phyloP scores from a whole-genome alignment of 2,797 vertebrate genomes.

The Leptoclinus maculatus region DNA sequence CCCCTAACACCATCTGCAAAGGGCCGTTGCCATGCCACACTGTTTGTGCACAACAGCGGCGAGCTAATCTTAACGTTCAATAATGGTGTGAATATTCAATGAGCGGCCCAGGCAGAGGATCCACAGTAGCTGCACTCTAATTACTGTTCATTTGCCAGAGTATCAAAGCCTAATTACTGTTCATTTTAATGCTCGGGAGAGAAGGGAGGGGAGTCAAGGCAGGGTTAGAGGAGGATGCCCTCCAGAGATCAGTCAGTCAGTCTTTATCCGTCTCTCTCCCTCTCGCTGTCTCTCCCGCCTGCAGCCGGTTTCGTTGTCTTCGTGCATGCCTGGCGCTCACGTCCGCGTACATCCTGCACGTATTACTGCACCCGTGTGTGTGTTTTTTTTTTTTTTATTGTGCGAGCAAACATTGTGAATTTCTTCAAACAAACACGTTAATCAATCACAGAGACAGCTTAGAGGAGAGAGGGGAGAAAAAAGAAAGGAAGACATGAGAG shows the following conservation, averaged over 20 bases:
- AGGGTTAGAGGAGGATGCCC: constrained; percentile 93
- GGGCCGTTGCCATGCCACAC: constrained; percentile 86
- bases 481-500: constrained; percentile 64
- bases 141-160: constrained; percentile 99
- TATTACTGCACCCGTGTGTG: constrained; percentile 40
- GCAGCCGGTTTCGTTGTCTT: constrained; percentile 90
- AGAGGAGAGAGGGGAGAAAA: constrained; percentile 45
- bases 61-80: constrained; percentile 97
- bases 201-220: constrained; percentile 93
- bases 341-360: constrained; percentile 38
- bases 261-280: constrained; percentile 88
- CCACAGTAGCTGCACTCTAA: constrained; percentile 96
- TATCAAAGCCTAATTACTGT: constrained; percentile 99
- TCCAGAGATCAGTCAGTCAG: constrained; percentile 93
- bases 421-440: constrained; percentile 97
- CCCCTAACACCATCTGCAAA: constrained; percentile 82
- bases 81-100: constrained; percentile 99
- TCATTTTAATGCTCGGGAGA: constrained; percentile 97
- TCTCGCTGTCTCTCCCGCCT: constrained; percentile 75
- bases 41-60: constrained; percentile 87
- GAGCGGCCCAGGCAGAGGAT: constrained; percentile 93
- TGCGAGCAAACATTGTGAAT: constrained; percentile 90
- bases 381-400: constrained; percentile 61
- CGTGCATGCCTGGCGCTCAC: constrained; percentile 38
- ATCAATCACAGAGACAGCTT: constrained; percentile 91